phyloP scores from a whole-genome alignment of 2,113 vertebrate species.

The Paracanthobrama guichenoti region DNA sequence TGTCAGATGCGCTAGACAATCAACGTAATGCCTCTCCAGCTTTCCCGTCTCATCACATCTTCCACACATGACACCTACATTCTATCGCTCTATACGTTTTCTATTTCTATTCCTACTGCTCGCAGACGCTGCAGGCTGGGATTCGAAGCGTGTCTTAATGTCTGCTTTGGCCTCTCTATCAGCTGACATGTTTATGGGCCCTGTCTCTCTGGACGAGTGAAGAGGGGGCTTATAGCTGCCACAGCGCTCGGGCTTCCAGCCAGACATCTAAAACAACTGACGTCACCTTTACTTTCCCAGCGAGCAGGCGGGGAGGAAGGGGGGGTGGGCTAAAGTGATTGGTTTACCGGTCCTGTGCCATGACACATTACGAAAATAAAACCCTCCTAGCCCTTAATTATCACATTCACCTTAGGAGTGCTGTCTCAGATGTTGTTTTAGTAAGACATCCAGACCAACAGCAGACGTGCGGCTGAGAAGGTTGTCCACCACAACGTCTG shows the following conservation, averaged over 20 bases:
- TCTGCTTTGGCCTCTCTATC: constrained; percentile 55
- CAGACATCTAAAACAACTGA: constrained; percentile 75
- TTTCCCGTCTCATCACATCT: constrained; percentile 61
- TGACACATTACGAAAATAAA: constrained; percentile 81
- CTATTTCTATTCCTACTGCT: constrained; percentile 28
- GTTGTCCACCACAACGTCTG: constrained; percentile 70
- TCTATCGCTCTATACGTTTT: constrained; percentile 18
- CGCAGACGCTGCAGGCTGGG: constrained; percentile 25
- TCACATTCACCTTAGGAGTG: constrained; percentile 78
- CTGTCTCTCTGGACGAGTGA: constrained; percentile 64
- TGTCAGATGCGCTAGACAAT: constrained; percentile 61
- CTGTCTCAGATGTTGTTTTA: constrained; percentile 77
- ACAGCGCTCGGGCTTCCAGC: constrained; percentile 71
- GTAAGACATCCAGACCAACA: constrained; percentile 72
- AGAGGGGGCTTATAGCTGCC: constrained; percentile 67
- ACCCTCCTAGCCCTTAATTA: constrained; percentile 74
- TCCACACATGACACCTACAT: constrained; percentile 60
- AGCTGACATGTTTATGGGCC: constrained; percentile 64
- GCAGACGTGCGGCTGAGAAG: constrained; percentile 71
- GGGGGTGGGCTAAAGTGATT: constrained; percentile 70
- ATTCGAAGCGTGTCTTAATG: constrained; percentile 52
- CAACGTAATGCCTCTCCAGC: constrained; percentile 72
- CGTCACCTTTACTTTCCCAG: constrained; percentile 72
- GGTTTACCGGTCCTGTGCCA: constrained; percentile 72
- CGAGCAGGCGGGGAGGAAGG: constrained; percentile 49